Base-by-base conservation (phyloP, 2,888 invertebrate genomes). In the Sylvicola fuscatus region DNA sequence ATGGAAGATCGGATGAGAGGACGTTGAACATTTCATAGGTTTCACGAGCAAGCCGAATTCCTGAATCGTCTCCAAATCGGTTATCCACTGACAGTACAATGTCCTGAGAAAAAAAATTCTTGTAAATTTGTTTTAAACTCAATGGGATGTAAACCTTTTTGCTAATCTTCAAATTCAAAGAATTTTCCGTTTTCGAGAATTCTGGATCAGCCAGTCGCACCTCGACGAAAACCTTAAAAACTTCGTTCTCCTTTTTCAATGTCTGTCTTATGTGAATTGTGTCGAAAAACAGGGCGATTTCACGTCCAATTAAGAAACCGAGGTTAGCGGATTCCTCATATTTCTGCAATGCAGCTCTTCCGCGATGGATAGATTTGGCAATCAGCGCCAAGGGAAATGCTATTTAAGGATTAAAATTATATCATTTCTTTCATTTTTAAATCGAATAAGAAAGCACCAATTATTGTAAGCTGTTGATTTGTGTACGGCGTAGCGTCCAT, bases 11-110 rank as follows among this genome's bases (percentile, higher is more conserved):
- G 3, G 10, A n/a, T 2, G 7, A 16, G 3, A 14, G 8, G 12
- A 4, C n/a, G n/a, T 29, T 12, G 27, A 14, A 34, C 17, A 8
- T 21, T 4, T 34, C 28, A 14, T 34, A 34, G 6, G 28, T 14
- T 3, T 34, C 34, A 10, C 11, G 15, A 8, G 34, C n/a, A 14
- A 34, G 14, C 3, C 28, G 27, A 27, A 34, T 14, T 12, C 27
- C 27, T 8, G 27, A 8, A 14, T 27, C 34, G 14, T 34, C 34
- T 3, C n/a, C 10, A 26, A 34, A 34, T 27, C 34, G 34, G 8
- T 13, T 27, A 13, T 28, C 27, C 14, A 14, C 13, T 11, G 34
- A 27, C 14, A 14, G 10, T 14, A 7, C 10, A 27, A 34, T 27
- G 26, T 27, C 34, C 34, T 34, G n/a, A 5, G n/a, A n/a, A n/a